Base-by-base conservation (phyloP, 2,113 vertebrate genomes). In the Microtus ochrogaster region DNA sequence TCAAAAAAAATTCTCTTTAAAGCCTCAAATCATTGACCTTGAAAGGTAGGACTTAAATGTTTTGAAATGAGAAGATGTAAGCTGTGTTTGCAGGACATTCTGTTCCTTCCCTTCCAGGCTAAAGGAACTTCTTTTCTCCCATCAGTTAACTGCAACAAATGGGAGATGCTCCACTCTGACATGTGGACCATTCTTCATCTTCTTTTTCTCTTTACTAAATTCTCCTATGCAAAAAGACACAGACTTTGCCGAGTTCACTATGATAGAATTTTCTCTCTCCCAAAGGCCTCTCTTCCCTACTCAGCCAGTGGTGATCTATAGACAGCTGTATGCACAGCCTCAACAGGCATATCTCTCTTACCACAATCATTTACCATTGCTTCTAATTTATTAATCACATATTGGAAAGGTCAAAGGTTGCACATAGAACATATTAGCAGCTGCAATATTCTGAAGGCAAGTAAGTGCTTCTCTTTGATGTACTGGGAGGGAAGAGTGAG, bases 31-130 rank as follows among this genome's bases (percentile, higher is more conserved):
- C 66, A 89, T 33, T n/a, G 79, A 52, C 13, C 47, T 39, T 77
- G 61, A 82, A 88, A 66, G 52, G 85, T 16, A 36, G 39, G n/a
- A 82, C n/a, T 78, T 86, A 33, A 83, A 86, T 68, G 82, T 47
- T 79, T 95, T 72, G 26, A 52, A 92, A 94, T 85, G 44, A 78
- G 55, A 19, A 79, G 87, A 93, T 66, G 65, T 83, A 89, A 90
- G 58, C 11, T 13, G 0, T 39, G 44, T 30, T 61, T 95, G 12
- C 65, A 26, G 89, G 92, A 10, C 72, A 90, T 44, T 66, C 47
- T 58, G 2, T 52, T 95, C 49, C 79, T 73, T 78, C 52, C 33
- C 26, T 70, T 6, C 12, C 44, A 26, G 36, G 36, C 17, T 36
- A 49, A 26, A n/a, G 39, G 68, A 66, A n/a, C 47, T 73, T 83